A percentile compares a stretch with the other conserved stretches of the same genome.
Conservation (phyloP, 2,113 vertebrate genomes). For the Brachypteracias leptosomus region DNA sequence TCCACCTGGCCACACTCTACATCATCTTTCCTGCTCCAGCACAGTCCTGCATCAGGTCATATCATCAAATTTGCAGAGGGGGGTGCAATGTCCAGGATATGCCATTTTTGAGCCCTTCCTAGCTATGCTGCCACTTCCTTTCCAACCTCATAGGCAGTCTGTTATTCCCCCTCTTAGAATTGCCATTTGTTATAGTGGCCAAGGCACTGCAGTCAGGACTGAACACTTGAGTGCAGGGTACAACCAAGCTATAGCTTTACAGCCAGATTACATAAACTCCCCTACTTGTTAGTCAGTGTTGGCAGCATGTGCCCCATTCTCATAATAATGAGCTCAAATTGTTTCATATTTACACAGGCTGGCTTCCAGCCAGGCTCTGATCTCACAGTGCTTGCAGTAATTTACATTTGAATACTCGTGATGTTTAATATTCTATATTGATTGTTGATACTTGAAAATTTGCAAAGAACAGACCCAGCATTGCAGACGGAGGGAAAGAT, state of each 20-base stretch:
- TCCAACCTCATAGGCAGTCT: neutral
- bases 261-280: neutral
- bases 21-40: neutral
- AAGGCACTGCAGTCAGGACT: neutral
- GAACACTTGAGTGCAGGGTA: neutral
- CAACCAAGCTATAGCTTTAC: neutral
- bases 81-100: rapidly evolving
- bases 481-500: neutral
- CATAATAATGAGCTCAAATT: neutral
- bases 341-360: neutral
- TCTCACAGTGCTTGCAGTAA: neutral
- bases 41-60: neutral
- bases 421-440: constrained; percentile 6
- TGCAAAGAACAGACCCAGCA: neutral
- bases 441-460: constrained; percentile 24
- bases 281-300: neutral
- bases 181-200: neutral
- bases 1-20: neutral
- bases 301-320: neutral
- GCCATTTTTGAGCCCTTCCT: neutral
- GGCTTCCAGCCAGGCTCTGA: neutral
- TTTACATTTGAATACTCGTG: constrained; percentile 13
- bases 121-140: neutral
- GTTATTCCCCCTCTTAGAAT: neutral
- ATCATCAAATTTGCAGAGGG: neutral